Percentiles rank a stretch among this genome's conserved stretches.
These are phyloP conservation scores for Metallyticus violacea DNA, from an alignment of 2,888 invertebrate genomes.

Conservation along the genomic window DNA sequence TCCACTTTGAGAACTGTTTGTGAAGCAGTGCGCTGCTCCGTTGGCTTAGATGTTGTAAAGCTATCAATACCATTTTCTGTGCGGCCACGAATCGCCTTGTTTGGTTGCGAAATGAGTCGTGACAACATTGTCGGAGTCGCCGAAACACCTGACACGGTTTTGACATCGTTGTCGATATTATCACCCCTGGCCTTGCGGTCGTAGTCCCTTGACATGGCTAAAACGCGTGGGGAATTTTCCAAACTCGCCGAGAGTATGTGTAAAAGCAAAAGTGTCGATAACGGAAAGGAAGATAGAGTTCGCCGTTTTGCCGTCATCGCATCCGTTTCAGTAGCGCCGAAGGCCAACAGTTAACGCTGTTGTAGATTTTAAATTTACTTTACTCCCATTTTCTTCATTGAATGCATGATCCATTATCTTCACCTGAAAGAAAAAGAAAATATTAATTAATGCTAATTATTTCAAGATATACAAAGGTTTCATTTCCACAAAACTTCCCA, in stretches of 20 bases:
- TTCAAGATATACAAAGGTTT: too few species aligned
- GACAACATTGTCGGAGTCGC: not conserved
- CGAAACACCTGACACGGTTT: not conserved
- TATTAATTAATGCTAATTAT: not conserved
- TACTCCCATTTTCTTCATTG: not conserved
- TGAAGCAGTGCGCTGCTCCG: not conserved
- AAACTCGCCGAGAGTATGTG: not conserved
- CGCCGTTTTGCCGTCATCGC: not conserved
- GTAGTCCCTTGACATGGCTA: not conserved
- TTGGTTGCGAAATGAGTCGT: not conserved
- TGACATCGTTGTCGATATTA: not conserved
- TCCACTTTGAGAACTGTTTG: not conserved
- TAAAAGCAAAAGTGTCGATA: not conserved
- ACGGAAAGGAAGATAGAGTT: not conserved
- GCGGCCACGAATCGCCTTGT: not conserved
- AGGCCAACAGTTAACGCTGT: not conserved
- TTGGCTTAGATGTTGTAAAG: not conserved
- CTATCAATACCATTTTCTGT: not conserved
- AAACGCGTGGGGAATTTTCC: not conserved
- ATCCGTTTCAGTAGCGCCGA: not conserved
- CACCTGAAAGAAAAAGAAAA: not conserved
- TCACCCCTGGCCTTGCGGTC: not conserved
- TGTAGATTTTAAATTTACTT: not conserved
- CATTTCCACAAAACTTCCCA: too few species aligned
- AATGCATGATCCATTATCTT: not conserved